phyloP scores from a whole-genome alignment of 2,888 invertebrate species.

The Cephus pygmeus region DNA sequence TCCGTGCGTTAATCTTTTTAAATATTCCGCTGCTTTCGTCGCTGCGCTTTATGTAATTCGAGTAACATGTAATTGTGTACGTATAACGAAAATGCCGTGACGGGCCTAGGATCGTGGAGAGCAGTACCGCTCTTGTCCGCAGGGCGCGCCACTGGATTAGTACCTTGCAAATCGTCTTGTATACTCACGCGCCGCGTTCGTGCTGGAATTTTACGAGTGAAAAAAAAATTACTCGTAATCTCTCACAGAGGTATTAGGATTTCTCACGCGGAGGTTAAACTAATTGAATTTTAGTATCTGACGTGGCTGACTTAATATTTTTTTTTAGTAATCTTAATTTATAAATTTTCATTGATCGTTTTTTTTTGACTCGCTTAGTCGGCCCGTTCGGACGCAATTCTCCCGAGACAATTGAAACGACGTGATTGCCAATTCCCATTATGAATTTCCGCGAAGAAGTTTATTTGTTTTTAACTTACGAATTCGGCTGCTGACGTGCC shows the following conservation, averaged over 20 bases:
- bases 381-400: neutral
- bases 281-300: neutral
- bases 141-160: neutral
- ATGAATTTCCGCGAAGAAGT: neutral
- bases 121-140: neutral
- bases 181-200: neutral
- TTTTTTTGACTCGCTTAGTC: neutral
- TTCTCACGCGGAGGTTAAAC: neutral
- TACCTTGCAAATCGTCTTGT: neutral
- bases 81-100: neutral
- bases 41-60: neutral
- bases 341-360: neutral
- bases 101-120: neutral
- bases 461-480: neutral
- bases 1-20: neutral
- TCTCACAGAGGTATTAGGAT: neutral
- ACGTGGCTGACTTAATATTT: neutral
- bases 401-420: neutral
- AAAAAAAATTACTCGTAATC: neutral
- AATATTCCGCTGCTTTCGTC: neutral
- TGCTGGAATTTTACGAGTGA: neutral
- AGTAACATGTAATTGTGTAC: neutral
- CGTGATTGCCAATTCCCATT: neutral
- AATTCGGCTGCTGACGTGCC: neutral
- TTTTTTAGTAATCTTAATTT: neutral